Evolutionary conservation across 2,113 vertebrate species (phyloP), one percentile per base, ranked within the genome.

Genomic region (Oncorhynchus nerka): DNA sequence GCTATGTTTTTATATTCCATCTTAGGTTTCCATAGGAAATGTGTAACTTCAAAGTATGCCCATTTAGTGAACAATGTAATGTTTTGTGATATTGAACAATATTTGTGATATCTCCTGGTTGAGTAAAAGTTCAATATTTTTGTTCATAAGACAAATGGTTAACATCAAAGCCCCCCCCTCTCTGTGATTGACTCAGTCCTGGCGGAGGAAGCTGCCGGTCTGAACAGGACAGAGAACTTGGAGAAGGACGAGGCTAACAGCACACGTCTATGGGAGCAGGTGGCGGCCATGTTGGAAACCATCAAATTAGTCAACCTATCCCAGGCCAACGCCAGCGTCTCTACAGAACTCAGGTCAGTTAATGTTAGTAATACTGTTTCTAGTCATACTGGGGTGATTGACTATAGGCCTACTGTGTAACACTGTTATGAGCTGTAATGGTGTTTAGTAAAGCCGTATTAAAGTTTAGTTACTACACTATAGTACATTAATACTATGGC

Each of bases 261-360:
- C 12, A 79, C 86, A 0, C 78, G 70, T 5, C 85, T 96, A 20
- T 88, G 94, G 70, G 83, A 86, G n/a, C 92, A 95, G 2, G 83
- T 93, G 51, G 84, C 83, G 1, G 62, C 84, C 28, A 86, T 93
- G 78, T 51, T 97, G 84, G 87, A 93, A 62, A 48, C 9, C 1
- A 81, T 97, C 66, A 90, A 83, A 69, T 79, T 34, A 49, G 85
- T 87, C 20, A 75, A 90, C 73, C 91, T 96, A 26, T 79, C 59
- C 2, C 84, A 76, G 0, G 68, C 80, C 57, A 83, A 80, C 1
- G 73, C 51, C 20, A 80, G 87, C 5, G 90, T 89, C 68, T 89
- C 75, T 26, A 79, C 51, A 49, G 91, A 93, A 76, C 87, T 94
- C 9, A 90, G 92, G 97, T 97, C 86, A 88, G 93, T 62, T 62